Evolutionary conservation across 2,113 vertebrate species (phyloP), one percentile per base, ranked within the genome.

Genomic region (Nannobrachium achirus): DNA sequence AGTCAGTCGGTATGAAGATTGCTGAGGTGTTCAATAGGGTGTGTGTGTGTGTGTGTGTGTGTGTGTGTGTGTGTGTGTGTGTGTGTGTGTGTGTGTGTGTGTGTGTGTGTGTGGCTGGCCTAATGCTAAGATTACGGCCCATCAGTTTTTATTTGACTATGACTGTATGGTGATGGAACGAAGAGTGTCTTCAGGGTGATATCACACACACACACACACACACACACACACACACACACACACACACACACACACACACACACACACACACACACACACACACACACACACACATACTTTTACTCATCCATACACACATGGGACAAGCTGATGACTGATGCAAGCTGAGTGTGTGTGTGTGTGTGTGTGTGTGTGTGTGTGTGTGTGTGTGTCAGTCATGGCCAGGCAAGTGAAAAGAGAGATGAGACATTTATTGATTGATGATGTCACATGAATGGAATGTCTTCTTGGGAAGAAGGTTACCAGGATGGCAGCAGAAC

Each of bases 361-460:
- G n/a, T n/a, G n/a, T n/a, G n/a, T n/a, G n/a, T n/a, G n/a, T n/a
- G n/a, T n/a, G n/a, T n/a, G n/a, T n/a, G n/a, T n/a, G n/a, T n/a
- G n/a, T n/a, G n/a, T n/a, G n/a, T n/a, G n/a, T 39, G 57, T 45
- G 68, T 64, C 67, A 81, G 59, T 44, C 44, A 14, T 60, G 33
- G 20, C 55, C 10, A 63, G 69, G 60, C 33, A 55, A 65, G 79
- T 59, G 19, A 53, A 56, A 68, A 48, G 41, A 69, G 18, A 3
- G 33, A 38, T 33, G 40, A 44, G 71, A 63, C 71, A 62, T 81
- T 87, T 86, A 88, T 88, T 87, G 84, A 90, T 87, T 85, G 79
- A 85, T 88, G 89, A 88, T 86, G 85, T 89, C 86, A 87, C 86
- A 75, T 78, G 65, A 59, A 66, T 69, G 66, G 77, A 78, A 85